These are phyloP conservation scores for Lordiphosa mommai DNA, from an alignment of 1,140 invertebrate genomes.

Conservation along the genomic window DNA sequence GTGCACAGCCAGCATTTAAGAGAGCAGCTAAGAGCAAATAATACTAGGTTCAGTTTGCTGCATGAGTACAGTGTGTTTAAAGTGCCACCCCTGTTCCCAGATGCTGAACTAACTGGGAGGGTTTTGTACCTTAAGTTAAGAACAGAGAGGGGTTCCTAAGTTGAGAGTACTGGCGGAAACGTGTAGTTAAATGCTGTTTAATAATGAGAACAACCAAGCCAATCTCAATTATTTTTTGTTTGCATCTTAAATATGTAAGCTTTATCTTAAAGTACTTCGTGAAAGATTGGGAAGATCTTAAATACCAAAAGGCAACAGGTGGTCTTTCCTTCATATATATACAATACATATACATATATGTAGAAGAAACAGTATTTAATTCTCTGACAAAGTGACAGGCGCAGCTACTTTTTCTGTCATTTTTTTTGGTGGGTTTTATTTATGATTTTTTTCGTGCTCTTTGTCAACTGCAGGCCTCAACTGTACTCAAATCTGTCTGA, in stretches of 20 bases:
- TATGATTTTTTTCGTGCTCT: conserved; percentile 11
- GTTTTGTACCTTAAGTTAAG: no score
- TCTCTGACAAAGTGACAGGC: no score
- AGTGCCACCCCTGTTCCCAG: no score
- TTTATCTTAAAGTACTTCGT: conserved; percentile 8
- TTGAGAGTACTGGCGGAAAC: conserved; percentile 10
- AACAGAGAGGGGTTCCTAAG: background rate
- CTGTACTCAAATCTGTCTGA: conserved; percentile 29
- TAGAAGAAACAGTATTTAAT: no score
- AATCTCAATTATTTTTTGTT: background rate
- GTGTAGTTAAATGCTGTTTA: conserved; percentile 36
- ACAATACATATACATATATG: no score
- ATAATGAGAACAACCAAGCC: conserved; percentile 24
- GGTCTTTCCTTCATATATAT: no score
- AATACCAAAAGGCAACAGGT: no score
- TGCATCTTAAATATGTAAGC: background rate
- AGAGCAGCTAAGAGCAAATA: no score
- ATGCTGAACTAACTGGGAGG: no score
- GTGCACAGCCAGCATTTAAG: no score
- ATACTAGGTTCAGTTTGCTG: no score
- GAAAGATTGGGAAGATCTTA: conserved; percentile 8
- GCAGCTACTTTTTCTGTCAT: background rate
- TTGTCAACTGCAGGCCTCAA: conserved; percentile 18
- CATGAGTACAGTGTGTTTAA: no score
- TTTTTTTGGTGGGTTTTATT: conserved; percentile 4